Percentiles rank a stretch among this genome's conserved stretches.
Conservation (phyloP, 2,113 vertebrate species). For the Camelus dromedarius region DNA sequence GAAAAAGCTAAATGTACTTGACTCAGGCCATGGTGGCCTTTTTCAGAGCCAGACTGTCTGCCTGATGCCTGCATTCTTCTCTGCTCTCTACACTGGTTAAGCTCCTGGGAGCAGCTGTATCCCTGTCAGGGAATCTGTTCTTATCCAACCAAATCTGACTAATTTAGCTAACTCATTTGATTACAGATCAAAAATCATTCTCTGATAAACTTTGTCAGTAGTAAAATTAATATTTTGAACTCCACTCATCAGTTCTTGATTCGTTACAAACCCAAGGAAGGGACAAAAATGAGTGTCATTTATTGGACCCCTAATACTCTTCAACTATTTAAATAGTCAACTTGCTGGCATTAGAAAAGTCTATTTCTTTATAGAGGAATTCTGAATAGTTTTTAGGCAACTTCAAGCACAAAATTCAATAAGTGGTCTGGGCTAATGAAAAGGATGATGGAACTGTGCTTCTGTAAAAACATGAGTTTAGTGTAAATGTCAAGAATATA, state of each 20-base stretch:
- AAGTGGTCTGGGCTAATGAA: not conserved
- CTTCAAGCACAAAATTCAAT: not conserved
- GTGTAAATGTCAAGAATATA: not conserved
- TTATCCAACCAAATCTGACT: not conserved
- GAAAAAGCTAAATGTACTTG: not conserved
- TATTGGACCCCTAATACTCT: not conserved
- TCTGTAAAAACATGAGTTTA: not conserved
- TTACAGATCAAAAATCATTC: not conserved
- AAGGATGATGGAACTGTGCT: not conserved
- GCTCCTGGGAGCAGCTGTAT: fast-evolving
- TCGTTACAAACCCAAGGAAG: not conserved
- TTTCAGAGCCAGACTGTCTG: not conserved
- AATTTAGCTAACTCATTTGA: not conserved
- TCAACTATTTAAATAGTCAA: not conserved
- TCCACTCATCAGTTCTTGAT: not conserved
- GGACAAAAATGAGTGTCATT: not conserved
- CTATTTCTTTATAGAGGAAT: not conserved
- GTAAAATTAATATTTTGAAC: not conserved
- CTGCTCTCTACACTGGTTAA: not conserved
- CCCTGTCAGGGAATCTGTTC: not conserved
- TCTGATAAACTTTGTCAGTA: not conserved
- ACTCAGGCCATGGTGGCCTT: not conserved
- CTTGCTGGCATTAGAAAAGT: not conserved
- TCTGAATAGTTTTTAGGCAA: not conserved
- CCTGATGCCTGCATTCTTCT: not conserved